These are phyloP conservation scores for Cotesia glomerata DNA, from an alignment of 1,140 invertebrate genomes.

Conservation along the genomic window DNA sequence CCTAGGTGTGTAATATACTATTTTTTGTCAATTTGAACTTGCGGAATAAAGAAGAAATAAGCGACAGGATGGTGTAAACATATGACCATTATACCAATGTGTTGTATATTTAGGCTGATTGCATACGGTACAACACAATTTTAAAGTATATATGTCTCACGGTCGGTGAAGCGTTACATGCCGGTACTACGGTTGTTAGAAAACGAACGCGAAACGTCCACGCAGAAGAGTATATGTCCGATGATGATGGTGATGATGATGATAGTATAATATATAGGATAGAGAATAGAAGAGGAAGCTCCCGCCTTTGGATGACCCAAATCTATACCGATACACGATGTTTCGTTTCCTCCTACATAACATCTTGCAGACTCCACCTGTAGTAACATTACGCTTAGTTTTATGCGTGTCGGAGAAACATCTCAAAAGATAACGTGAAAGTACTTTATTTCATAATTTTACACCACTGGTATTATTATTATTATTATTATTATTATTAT, in stretches of 20 bases:
- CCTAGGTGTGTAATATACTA: no score
- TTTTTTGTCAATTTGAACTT: no score
- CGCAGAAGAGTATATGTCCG: neutral
- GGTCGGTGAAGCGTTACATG: slow-evolving; percentile 25
- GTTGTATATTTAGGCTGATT: neutral
- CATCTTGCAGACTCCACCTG: slow-evolving; percentile 16
- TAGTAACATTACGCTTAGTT: neutral
- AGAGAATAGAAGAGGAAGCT: slow-evolving; percentile 6
- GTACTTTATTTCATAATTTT: neutral
- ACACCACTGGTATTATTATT: neutral
- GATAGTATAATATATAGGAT: no score
- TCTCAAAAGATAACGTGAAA: neutral
- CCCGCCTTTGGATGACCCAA: slow-evolving; percentile 26
- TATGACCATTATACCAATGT: neutral
- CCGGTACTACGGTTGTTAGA: slow-evolving; percentile 29
- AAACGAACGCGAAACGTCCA: slow-evolving; percentile 25
- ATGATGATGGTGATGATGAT: no score
- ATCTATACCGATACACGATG: slow-evolving; percentile 15
- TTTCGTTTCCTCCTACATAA: slow-evolving; percentile 17
- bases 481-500: no score
- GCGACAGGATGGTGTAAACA: no score
- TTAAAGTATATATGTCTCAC: slow-evolving; percentile 12
- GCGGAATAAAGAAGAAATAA: no score
- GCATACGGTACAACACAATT: slow-evolving; percentile 1
- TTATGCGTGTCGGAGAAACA: neutral